Evolutionary conservation across 2,113 vertebrate species (phyloP), one percentile per base, ranked within the genome.

Genomic region (Paralichthys olivaceus): DNA sequence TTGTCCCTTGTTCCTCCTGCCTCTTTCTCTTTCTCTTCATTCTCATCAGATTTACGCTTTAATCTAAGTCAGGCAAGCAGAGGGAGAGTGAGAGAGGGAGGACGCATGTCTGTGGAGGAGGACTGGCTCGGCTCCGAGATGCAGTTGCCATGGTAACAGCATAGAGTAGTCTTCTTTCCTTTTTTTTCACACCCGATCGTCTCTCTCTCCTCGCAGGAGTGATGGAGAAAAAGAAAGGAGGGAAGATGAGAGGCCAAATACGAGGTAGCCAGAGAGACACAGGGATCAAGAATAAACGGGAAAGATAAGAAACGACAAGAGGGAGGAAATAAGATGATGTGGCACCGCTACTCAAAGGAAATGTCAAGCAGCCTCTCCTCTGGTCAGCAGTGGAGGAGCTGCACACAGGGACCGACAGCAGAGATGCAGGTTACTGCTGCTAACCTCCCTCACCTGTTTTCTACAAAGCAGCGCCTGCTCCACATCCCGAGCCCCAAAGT

Each of bases 101-200:
- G 20, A 28, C 53, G 70, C 79, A 74, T 59, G 75, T 75, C 81
- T 67, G 72, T 85, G 77, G 79, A 86, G 89, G 80, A 85, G 65
- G 69, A 79, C 84, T 72, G 91, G 86, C 86, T 87, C 72, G 12
- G 82, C 90, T 85, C 85, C 20, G 78, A 83, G 91, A 93, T 72
- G 85, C 86, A 89, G 94, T 95, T 93, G 85, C 94, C 89, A 94
- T 93, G 93, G 94, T 88, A 93, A 95, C 92, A 81, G 80, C 75
- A 84, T 84, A 53, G 87, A 90, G 84, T 77, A 80, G 25, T 75
- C 60, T 26, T 75, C 60, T 84, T 65, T 79, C 62, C 47, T 70
- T 62, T 40, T 62, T 43, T 64, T 72, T 58, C 37, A 51, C 64
- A 65, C 64, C 65, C 15, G 69, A 43, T 72, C 28, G 4, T 69